These are phyloP conservation scores for Bemisia tabaci DNA, from an alignment of 1,140 invertebrate species.

Conservation along the genomic window DNA sequence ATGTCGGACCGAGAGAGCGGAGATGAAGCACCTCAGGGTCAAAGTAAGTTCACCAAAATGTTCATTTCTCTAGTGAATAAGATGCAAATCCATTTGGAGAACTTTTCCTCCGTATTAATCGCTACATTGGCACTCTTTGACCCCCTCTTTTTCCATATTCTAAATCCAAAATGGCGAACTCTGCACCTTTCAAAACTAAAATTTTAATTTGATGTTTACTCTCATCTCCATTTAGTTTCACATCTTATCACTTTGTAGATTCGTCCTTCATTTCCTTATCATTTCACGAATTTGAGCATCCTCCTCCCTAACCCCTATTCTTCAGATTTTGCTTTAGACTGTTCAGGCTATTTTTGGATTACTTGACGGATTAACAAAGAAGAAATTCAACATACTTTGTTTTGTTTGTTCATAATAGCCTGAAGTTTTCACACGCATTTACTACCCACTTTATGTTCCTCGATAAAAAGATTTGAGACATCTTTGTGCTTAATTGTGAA, in stretches of 20 bases:
- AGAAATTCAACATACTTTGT: not conserved
- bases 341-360: not conserved
- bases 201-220: no score
- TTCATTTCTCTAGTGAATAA: not conserved
- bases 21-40: constrained; percentile 33
- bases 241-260: no score
- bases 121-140: not conserved
- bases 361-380: not conserved
- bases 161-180: not conserved
- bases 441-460: no score
- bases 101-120: not conserved
- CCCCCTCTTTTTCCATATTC: not conserved
- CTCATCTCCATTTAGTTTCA: no score
- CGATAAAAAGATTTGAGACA: no score
- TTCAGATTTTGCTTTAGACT: no score
- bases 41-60: constrained; percentile 26
- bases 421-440: no score
- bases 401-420: no score
- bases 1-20: constrained; percentile 36
- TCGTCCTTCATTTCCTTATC: no score
- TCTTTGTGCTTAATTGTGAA: no score
- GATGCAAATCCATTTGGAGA: not conserved
- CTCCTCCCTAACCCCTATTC: no score
- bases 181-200: not conserved
- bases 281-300: no score